phyloP scores from a whole-genome alignment of 2,888 invertebrate genomes.

The Noctua comes region DNA sequence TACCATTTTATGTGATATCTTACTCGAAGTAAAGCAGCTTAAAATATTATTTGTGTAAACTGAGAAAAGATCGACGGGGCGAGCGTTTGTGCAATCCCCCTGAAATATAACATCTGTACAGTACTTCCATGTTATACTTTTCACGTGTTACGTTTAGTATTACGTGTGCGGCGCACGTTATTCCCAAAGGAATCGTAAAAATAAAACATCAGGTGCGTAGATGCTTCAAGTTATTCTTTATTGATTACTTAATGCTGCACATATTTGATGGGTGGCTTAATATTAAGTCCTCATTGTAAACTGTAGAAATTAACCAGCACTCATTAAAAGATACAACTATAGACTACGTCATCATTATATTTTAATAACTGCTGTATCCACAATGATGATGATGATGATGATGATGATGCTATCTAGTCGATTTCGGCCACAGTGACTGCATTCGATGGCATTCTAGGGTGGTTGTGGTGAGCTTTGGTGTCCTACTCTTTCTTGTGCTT shows the following conservation, averaged over 20 bases:
- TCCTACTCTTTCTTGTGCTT: too few species aligned
- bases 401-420: too few species aligned
- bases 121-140: constrained; percentile 35
- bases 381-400: too few species aligned
- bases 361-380: background rate
- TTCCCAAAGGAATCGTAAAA: constrained; percentile 73
- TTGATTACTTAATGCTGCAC: constrained; percentile 43
- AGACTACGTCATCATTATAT: background rate
- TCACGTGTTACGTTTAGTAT: constrained; percentile 68
- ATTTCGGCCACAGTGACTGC: too few species aligned
- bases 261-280: constrained; percentile 4
- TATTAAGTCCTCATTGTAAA: background rate
- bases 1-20: constrained; percentile 4
- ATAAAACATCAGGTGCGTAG: constrained; percentile 75
- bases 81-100: constrained; percentile 33
- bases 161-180: constrained; percentile 71
- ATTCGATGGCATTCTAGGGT: too few species aligned
- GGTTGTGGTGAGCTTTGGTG: too few species aligned
- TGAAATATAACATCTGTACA: constrained; percentile 49
- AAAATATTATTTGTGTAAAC: constrained; percentile 44
- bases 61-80: constrained; percentile 23
- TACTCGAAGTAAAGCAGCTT: constrained; percentile 28
- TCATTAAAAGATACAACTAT: background rate
- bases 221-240: constrained; percentile 70
- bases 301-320: background rate